Conservation (phyloP, 2,113 vertebrate species). For the Alligator mississippiensis region DNA sequence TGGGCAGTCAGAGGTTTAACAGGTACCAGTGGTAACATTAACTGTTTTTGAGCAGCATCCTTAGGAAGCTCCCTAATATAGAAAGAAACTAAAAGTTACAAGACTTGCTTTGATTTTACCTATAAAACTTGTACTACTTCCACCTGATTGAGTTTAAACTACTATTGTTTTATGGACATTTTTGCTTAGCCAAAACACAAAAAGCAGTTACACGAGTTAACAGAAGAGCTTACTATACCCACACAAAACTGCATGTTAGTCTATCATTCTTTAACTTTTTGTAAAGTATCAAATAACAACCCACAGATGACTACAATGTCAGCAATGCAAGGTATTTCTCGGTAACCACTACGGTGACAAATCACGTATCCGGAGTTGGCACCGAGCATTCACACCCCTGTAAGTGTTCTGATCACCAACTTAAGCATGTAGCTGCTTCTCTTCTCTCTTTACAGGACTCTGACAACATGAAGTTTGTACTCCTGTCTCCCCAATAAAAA, state of each 20-base stretch:
- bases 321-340: not conserved
- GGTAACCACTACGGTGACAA: no score
- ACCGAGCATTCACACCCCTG: not conserved
- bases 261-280: not conserved
- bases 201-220: not conserved
- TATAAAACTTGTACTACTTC: not conserved
- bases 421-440: not conserved
- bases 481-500: conserved; percentile 2
- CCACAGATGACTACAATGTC: not conserved
- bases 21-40: conserved; percentile 65
- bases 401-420: not conserved
- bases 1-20: conserved; percentile 32
- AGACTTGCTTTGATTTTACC: not conserved
- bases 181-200: not conserved
- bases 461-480: not conserved
- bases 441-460: not conserved
- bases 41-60: conserved; percentile 68
- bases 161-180: not conserved
- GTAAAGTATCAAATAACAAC: not conserved
- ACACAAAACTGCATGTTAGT: not conserved
- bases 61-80: conserved; percentile 75
- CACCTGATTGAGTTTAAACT: not conserved
- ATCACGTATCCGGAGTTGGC: not conserved
- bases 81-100: conserved; percentile 18
- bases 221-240: not conserved